These are phyloP conservation scores for Griposia aprilina DNA, from an alignment of 2,888 invertebrate species.

Conservation along the genomic window DNA sequence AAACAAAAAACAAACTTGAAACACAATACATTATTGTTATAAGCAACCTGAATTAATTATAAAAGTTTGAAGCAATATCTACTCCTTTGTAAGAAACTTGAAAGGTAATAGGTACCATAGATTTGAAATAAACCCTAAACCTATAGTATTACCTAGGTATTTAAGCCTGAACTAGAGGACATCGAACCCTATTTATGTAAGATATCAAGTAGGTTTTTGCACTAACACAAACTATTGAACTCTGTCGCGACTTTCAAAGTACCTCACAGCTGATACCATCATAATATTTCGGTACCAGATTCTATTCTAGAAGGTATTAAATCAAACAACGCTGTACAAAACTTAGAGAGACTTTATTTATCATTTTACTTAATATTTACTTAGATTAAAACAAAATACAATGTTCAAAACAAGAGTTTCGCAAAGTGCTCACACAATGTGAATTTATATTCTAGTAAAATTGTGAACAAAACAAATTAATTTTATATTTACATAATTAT, in stretches of 20 bases:
- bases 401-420: conserved; percentile 35
- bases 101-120: too few relatives aligned
- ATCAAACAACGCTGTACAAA: conserved; percentile 60
- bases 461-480: conserved; percentile 33
- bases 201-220: conserved; percentile 2
- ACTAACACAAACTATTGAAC: conserved; percentile 1
- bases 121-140: background rate
- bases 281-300: background rate
- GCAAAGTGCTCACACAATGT: conserved; percentile 31
- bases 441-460: conserved; percentile 36
- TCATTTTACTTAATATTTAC: conserved; percentile 46
- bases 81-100: background rate
- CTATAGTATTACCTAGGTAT: background rate
- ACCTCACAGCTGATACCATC: background rate
- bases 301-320: background rate
- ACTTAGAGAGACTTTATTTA: conserved; percentile 73
- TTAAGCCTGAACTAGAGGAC: background rate
- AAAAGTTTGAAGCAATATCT: background rate
- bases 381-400: conserved; percentile 41
- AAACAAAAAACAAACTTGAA: background rate
- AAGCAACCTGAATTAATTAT: background rate
- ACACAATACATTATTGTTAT: background rate
- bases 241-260: background rate
- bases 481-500: conserved; percentile 40
- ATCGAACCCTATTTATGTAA: conserved; percentile 12